Percentiles rank a stretch among this genome's conserved stretches.
Conservation (phyloP, 1,140 invertebrate species). For the Drosophila setifemur region DNA sequence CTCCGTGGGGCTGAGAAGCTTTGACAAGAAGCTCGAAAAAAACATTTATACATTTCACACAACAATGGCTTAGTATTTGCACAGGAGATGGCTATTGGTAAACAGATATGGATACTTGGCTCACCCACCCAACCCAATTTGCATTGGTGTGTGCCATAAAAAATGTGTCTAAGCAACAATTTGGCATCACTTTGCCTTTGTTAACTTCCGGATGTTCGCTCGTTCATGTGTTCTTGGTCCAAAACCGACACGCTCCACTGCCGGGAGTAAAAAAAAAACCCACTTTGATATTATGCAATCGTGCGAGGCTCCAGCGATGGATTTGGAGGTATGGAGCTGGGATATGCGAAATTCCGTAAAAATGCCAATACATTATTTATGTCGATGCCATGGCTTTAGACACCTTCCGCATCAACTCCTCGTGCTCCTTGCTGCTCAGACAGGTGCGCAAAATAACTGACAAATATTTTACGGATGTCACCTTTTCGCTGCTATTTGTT, state of each 20-base stretch:
- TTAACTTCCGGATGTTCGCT: constrained; percentile 12
- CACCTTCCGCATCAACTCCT: neutral
- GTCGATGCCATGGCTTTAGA: constrained; percentile 23
- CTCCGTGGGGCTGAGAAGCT: neutral
- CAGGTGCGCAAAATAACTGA: constrained; percentile 75
- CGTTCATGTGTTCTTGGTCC: constrained; percentile 6
- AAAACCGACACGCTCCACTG: constrained; percentile 34
- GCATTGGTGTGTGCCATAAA: constrained; percentile 8
- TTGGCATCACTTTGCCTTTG: constrained; percentile 31
- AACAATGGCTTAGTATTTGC: constrained; percentile 43
- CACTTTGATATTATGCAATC: constrained; percentile 70
- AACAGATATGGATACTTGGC: neutral
- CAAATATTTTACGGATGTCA: constrained; percentile 66
- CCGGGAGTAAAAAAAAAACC: constrained; percentile 47
- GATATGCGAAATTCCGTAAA: constrained; percentile 19
- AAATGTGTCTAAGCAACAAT: constrained; percentile 48
- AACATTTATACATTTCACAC: constrained; percentile 56
- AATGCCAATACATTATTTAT: constrained; percentile 63
- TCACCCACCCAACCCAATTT: neutral
- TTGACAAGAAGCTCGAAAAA: constrained; percentile 5
- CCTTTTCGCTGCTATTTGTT: constrained; percentile 40
- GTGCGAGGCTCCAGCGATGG: constrained; percentile 32
- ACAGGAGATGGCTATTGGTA: constrained; percentile 20
- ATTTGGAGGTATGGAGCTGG: neutral
- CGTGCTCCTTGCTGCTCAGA: constrained; percentile 36